Evolutionary conservation across 2,113 vertebrate genomes (phyloP).

Genomic region (Calyptommatus sinebrachiatus): DNA sequence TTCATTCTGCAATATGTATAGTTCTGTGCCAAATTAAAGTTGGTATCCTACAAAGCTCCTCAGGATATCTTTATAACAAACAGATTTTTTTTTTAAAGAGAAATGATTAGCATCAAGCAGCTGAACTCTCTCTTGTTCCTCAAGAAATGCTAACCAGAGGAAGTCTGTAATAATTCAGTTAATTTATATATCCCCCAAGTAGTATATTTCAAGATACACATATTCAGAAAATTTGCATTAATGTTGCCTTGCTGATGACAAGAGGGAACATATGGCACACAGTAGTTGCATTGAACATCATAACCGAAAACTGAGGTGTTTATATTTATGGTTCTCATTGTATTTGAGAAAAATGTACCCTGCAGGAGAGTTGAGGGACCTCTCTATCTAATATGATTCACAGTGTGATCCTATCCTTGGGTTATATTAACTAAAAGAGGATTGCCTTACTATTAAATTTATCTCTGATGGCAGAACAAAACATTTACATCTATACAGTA

Average conservation of each 20-base stretch:
- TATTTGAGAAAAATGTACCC: conserved; percentile 45
- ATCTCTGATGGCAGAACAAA: neutral
- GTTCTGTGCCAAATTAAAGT: conserved; percentile 13
- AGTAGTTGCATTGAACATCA: conserved; percentile 41
- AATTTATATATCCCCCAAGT: conserved; percentile 57
- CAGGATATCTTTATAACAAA: conserved; percentile 26
- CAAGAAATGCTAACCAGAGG: conserved; percentile 51
- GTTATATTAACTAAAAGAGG: neutral
- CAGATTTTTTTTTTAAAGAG: conserved; percentile 51
- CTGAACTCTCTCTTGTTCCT: conserved; percentile 40
- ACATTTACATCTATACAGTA: too few relatives aligned
- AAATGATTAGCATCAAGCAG: conserved; percentile 48
- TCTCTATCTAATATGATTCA: conserved; percentile 51
- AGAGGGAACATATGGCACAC: conserved; percentile 22
- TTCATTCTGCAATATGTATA: neutral
- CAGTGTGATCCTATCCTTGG: neutral
- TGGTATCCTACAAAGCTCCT: conserved; percentile 34
- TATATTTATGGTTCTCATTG: conserved; percentile 36
- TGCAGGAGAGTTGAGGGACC: conserved; percentile 49
- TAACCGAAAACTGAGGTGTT: conserved; percentile 44
- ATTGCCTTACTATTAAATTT: neutral
- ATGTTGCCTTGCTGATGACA: conserved; percentile 43
- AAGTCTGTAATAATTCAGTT: conserved; percentile 53
- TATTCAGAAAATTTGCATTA: conserved; percentile 36
- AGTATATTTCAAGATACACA: conserved; percentile 45